Base-by-base conservation (phyloP, 2,888 invertebrate species). In the Eristalis tenax region DNA sequence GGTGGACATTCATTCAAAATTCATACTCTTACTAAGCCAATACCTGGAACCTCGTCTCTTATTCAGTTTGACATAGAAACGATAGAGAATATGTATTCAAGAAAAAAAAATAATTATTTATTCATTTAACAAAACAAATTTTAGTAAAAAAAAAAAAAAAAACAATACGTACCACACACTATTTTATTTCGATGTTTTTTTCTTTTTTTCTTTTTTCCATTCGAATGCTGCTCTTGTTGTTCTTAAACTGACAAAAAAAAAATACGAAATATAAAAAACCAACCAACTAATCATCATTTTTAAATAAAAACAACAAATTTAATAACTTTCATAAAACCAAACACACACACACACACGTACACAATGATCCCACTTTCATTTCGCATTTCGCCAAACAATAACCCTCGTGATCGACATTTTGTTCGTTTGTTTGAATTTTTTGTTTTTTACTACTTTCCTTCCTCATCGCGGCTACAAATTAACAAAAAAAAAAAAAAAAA, bases 151-250 rank as follows among this genome's bases (percentile, higher is more conserved):
- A 57, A 23, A 23, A 57, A 23, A 11, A 4, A 57, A 59, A 18
- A 8, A 87, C 79, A 70, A 69, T 83, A 83, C 76, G 83, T 87
- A 88, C 88, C 78, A 88, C 89, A 89, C 88, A 89, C 88, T 88
- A 89, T 89, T 89, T 88, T 88, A 87, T 88, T 88, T 87, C 87
- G 89, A 89, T 89, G 88, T 89, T 88, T 88, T 84, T 89, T 89
- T 89, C 88, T 89, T 89, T 89, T 89, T 89, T 89, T 89, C 89
- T 89, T 89, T 89, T 89, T 89, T 89, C 83, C 88, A 89, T 89
- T 89, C 88, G 88, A 89, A 89, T 89, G 89, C 89, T 89, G 89
- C 89, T 89, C 89, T 89, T 89, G 84, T 87, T 87, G 83, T 88
- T 84, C 88, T 84, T 88, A 88, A 50, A 88, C 88, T 84, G 88